These are phyloP conservation scores for Clarias gariepinus DNA, from an alignment of 2,113 vertebrate genomes.

Conservation along the genomic window DNA sequence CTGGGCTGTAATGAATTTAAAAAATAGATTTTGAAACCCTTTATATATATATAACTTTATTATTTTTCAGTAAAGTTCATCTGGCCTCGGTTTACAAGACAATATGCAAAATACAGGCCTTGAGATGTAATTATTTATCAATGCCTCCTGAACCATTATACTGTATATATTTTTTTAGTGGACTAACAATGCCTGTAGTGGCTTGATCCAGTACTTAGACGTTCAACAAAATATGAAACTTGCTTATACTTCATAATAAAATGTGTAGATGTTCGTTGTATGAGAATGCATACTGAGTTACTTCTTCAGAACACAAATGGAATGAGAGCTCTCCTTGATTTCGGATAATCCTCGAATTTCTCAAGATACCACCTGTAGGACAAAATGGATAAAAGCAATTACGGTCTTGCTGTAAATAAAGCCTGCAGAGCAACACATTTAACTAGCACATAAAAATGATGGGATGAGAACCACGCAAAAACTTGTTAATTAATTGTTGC, in stretches of 20 bases:
- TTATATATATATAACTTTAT: neutral
- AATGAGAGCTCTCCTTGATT: slow-evolving; percentile 84
- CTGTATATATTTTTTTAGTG: neutral
- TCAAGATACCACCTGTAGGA: slow-evolving; percentile 88
- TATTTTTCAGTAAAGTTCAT: neutral
- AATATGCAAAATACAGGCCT: neutral
- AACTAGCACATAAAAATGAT: neutral
- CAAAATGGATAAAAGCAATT: slow-evolving; percentile 30
- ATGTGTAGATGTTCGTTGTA: neutral
- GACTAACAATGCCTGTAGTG: neutral
- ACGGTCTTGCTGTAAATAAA: neutral
- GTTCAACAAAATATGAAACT: neutral
- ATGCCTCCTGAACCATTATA: neutral
- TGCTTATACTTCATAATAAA: neutral
- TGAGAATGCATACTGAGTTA: neutral
- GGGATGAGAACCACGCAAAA: neutral
- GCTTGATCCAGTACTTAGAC: neutral
- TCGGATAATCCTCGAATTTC: slow-evolving; percentile 95
- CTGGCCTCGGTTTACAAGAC: neutral
- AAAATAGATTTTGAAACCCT: too few species aligned
- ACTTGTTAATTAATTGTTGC: neutral
- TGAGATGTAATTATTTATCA: neutral
- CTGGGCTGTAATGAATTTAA: too few species aligned
- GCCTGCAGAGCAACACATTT: neutral
- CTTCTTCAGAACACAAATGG: slow-evolving; percentile 80